Evolutionary conservation across 1,140 invertebrate genomes (phyloP), one percentile per base, ranked within the genome.

Genomic region (Cyclina sinensis): DNA sequence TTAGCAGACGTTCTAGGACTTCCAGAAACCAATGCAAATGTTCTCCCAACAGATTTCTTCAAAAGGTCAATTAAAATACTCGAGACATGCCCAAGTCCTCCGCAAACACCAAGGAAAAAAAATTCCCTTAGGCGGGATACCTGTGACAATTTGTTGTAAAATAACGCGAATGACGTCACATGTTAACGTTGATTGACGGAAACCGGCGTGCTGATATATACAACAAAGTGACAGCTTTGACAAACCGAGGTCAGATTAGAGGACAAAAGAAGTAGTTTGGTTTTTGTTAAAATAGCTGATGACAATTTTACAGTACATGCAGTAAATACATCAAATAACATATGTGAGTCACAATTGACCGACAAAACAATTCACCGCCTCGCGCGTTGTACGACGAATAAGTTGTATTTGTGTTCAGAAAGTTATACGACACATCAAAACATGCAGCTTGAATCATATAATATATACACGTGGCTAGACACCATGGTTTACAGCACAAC

Each of bases 81-180:
- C n/a, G n/a, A n/a, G n/a, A n/a, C n/a, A n/a, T n/a, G n/a, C n/a
- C n/a, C n/a, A n/a, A n/a, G n/a, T n/a, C n/a, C n/a, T n/a, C n/a
- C n/a, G n/a, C n/a, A n/a, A n/a, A n/a, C n/a, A n/a, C n/a, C n/a
- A n/a, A n/a, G n/a, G n/a, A 43, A 43, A 43, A 4, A 43, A 14
- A 7, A 43, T 57, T 27, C 24, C 57, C 57, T 27, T 24, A 18
- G 57, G 57, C 24, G 7, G 24, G 18, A 62, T 62, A n/a, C 57
- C 24, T 62, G 21, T 7, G 57, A 62, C 57, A 24, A 48, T 78
- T 32, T n/a, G n/a, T n/a, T n/a, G n/a, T n/a, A n/a, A n/a, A n/a
- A n/a, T n/a, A n/a, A 78, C 74, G 74, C 32, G 48, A 32, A 11
- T 78, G 74, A 78, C 74, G 74, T 78, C 74, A 78, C 27, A 76